phyloP scores from a whole-genome alignment of 1,140 invertebrate species.

The Bombus vancouverensis region DNA sequence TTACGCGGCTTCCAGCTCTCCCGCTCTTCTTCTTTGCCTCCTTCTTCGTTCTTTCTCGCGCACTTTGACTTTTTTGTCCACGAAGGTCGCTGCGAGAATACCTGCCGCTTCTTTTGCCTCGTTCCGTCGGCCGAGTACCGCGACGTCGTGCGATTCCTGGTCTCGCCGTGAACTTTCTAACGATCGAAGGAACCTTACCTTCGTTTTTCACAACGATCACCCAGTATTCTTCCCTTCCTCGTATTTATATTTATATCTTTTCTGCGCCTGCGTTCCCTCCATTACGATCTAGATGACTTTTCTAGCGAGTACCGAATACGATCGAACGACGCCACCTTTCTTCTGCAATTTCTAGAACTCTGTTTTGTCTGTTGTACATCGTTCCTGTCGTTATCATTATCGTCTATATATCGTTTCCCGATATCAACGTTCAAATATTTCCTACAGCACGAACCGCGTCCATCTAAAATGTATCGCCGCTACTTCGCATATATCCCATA shows the following conservation, averaged over 20 bases:
- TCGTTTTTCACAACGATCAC: accelerated
- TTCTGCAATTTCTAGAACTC: accelerated
- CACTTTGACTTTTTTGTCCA: slow-evolving; percentile 45
- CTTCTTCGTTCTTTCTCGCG: slow-evolving; percentile 53
- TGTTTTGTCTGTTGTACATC: too few species aligned
- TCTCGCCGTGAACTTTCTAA: slow-evolving; percentile 1
- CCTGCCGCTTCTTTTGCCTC: slow-evolving; percentile 41
- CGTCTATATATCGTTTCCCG: too few species aligned
- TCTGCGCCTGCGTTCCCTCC: accelerated
- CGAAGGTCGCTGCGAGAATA: slow-evolving; percentile 51
- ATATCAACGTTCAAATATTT: too few species aligned
- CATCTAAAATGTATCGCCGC: too few species aligned
- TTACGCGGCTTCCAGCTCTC: slow-evolving; percentile 25
- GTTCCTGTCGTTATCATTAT: too few species aligned
- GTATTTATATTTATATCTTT: too few species aligned
- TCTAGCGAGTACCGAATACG: too few species aligned
- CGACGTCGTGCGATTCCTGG: slow-evolving; percentile 36
- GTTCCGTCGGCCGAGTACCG: slow-evolving; percentile 26
- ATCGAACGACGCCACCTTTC: too few species aligned
- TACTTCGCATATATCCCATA: too few species aligned
- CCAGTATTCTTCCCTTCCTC: too few species aligned
- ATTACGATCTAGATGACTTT: accelerated
- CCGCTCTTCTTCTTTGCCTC: slow-evolving; percentile 49
- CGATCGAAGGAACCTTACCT: neutral
- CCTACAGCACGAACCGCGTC: too few species aligned